phyloP scores from a whole-genome alignment of 2,888 invertebrate genomes.

The Machimus rusticus region DNA sequence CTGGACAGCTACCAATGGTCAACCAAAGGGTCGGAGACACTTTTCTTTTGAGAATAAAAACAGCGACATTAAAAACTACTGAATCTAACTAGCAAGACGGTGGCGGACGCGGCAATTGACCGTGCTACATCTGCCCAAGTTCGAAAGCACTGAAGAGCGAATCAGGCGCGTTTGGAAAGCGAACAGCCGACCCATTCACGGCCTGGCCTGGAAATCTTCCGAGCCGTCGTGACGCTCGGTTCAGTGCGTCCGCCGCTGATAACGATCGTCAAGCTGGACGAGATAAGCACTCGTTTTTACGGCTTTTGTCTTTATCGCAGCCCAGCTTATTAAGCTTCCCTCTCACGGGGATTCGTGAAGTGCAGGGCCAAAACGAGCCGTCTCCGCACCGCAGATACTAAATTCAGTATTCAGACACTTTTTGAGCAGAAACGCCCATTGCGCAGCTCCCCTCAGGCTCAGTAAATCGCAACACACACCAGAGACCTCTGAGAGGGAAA shows the following conservation, averaged over 20 bases:
- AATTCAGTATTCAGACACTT: not conserved
- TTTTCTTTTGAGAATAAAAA: not conserved
- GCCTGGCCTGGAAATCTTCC: not conserved
- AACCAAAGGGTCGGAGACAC: not conserved
- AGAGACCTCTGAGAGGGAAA: not conserved
- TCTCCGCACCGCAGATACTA: not conserved
- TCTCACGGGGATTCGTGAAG: not conserved
- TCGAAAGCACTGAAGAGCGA: conserved; percentile 11
- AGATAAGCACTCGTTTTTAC: not conserved
- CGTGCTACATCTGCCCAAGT: not conserved
- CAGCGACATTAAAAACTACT: not conserved
- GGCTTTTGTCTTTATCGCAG: not conserved
- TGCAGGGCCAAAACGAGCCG: not conserved
- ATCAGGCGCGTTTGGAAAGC: not conserved
- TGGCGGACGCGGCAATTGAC: conserved; percentile 4
- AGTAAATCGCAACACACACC: not conserved
- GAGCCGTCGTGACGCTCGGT: not conserved
- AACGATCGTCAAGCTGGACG: not conserved
- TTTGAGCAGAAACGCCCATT: not conserved
- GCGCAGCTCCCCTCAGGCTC: not conserved
- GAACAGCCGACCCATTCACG: not conserved
- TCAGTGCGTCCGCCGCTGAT: not conserved
- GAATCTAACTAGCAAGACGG: not conserved
- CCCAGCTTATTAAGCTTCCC: not conserved
- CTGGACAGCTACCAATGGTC: not conserved